These are phyloP conservation scores for silkworm (Bombyx mori) DNA, from an alignment of 1,140 invertebrate species.

Conservation along the genomic window DNA sequence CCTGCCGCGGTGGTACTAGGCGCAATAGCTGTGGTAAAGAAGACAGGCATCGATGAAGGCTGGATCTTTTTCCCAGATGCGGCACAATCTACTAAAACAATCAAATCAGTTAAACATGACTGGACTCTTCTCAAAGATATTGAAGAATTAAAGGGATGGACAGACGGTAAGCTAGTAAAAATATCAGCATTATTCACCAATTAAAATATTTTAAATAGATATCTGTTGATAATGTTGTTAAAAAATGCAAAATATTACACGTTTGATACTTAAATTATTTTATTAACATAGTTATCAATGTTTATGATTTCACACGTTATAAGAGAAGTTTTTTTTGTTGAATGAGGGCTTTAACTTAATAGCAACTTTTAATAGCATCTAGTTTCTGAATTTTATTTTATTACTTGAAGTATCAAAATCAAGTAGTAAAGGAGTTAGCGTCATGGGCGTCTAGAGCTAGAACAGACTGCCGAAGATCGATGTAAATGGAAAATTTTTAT, in stretches of 20 bases:
- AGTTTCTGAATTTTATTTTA: too few species aligned
- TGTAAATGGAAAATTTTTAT: too few species aligned
- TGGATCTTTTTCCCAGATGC: slow-evolving; percentile 66
- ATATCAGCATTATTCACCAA: neutral
- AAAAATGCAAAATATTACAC: too few species aligned
- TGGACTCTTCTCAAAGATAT: slow-evolving; percentile 47
- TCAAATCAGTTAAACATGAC: slow-evolving; percentile 38
- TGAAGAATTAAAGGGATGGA: slow-evolving; percentile 46
- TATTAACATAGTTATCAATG: too few species aligned
- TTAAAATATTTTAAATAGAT: neutral
- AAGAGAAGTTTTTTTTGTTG: neutral
- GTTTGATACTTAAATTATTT: too few species aligned
- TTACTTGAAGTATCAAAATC: too few species aligned
- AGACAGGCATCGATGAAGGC: slow-evolving; percentile 67
- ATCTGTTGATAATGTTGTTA: neutral
- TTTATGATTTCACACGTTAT: too few species aligned
- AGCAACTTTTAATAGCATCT: too few species aligned
- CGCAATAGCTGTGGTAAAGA: slow-evolving; percentile 72
- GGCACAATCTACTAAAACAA: slow-evolving; percentile 25
- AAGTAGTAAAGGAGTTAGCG: too few species aligned
- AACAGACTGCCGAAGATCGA: too few species aligned
- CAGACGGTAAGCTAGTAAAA: slow-evolving; percentile 32
- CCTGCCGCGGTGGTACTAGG: slow-evolving; percentile 49
- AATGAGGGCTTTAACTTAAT: too few species aligned
- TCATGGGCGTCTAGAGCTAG: too few species aligned